Evolutionary conservation across 2,888 invertebrate genomes (phyloP).

Genomic region (Cryptus armator): DNA sequence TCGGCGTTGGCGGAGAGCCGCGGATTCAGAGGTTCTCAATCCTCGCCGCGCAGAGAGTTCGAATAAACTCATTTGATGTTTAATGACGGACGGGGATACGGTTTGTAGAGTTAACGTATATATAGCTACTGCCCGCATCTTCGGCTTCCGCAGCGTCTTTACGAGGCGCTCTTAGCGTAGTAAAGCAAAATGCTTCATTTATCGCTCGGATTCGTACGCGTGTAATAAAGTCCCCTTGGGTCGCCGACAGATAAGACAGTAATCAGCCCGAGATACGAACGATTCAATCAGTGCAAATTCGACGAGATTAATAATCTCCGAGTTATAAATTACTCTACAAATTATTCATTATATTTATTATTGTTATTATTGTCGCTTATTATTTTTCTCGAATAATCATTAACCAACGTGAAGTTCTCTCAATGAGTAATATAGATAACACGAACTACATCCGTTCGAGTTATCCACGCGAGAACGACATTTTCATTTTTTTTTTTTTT

Average conservation of each 20-base stretch:
- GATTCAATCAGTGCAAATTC: constrained; percentile 22
- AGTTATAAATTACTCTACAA: background rate
- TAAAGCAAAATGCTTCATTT: constrained; percentile 58
- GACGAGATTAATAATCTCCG: background rate
- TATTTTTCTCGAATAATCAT: background rate
- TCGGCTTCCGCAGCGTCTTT: constrained; percentile 32
- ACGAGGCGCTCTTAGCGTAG: constrained; percentile 23
- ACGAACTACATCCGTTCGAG: constrained; percentile 10
- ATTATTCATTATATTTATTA: background rate
- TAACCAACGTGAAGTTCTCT: background rate
- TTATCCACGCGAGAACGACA: background rate
- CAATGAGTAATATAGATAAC: background rate
- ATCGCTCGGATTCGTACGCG: constrained; percentile 44
- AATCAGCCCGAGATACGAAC: background rate
- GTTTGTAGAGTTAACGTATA: background rate
- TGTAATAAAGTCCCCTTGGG: constrained; percentile 28
- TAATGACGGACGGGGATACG: background rate
- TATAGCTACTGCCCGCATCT: constrained; percentile 50
- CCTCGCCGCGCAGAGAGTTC: background rate
- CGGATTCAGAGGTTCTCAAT: constrained; percentile 62
- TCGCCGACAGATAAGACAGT: constrained; percentile 3
- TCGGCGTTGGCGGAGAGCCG: constrained; percentile 29
- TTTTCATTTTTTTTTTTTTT: background rate
- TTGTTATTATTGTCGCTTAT: background rate
- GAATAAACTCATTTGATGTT: constrained; percentile 7